A percentile compares a stretch with the other conserved stretches of the same genome.
phyloP scores from a whole-genome alignment of 1,140 invertebrate genomes.

The Lucilia cuprina region DNA sequence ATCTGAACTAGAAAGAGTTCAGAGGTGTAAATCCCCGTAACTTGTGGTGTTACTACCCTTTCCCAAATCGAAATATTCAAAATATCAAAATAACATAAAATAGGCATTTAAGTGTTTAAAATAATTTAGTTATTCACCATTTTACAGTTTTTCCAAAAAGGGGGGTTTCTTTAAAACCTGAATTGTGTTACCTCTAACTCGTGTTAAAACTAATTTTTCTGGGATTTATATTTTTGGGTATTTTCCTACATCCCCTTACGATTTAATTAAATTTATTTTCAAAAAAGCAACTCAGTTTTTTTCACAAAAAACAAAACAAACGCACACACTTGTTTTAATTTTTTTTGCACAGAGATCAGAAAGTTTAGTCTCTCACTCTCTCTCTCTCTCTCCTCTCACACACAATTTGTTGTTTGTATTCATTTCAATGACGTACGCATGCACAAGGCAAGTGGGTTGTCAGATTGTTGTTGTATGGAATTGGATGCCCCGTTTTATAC shows the following conservation, averaged over 20 bases:
- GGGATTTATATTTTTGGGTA: neutral
- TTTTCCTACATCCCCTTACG: neutral
- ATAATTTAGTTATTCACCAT: too few species aligned
- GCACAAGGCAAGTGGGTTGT: constrained; percentile 12
- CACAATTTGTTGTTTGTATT: neutral
- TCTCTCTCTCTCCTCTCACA: neutral
- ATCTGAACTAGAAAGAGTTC: too few species aligned
- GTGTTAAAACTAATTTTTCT: too few species aligned
- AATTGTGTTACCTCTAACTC: too few species aligned
- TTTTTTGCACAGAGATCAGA: neutral
- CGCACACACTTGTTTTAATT: neutral
- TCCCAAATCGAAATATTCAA: too few species aligned
- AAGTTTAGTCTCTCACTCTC: neutral
- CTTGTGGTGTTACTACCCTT: too few species aligned
- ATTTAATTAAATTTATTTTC: neutral
- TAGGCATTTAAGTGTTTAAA: too few species aligned
- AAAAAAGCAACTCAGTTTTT: neutral
- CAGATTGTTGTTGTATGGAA: neutral
- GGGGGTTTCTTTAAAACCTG: too few species aligned
- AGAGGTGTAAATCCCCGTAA: too few species aligned
- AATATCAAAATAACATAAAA: too few species aligned
- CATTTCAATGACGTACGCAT: constrained; percentile 14
- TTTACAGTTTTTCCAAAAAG: too few species aligned
- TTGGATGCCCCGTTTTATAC: neutral
- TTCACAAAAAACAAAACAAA: too few species aligned